Percentiles rank a stretch among this genome's conserved stretches.
These are phyloP conservation scores for Lophura swinhoii DNA, from an alignment of 2,797 vertebrate species.

Conservation along the genomic window DNA sequence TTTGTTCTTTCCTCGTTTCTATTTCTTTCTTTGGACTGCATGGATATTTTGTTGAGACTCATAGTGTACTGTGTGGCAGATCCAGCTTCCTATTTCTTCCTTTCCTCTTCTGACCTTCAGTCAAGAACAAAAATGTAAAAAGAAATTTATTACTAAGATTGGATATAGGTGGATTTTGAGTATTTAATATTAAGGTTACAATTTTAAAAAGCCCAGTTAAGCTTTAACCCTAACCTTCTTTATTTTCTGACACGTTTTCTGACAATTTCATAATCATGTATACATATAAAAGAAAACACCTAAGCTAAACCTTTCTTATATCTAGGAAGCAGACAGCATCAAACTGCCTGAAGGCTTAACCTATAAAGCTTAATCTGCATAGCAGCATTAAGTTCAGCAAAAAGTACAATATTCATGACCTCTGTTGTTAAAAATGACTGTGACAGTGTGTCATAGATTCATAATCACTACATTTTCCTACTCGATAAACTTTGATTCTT, in stretches of 20 bases:
- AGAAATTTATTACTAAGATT: accelerated
- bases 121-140: background rate
- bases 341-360: background rate
- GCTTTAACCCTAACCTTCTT: background rate
- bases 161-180: background rate
- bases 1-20: background rate
- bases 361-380: background rate
- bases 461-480: accelerated
- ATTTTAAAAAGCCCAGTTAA: background rate
- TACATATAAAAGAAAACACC: background rate
- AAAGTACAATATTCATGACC: background rate
- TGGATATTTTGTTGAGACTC: background rate
- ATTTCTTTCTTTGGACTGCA: background rate
- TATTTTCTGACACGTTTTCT: too few relatives aligned
- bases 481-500: background rate
- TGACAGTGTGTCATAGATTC: accelerated
- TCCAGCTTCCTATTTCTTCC: background rate
- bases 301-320: accelerated
- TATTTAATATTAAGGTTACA: background rate
- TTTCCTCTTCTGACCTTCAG: background rate
- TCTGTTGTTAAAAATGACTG: background rate
- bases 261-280: accelerated
- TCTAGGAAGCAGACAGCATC: background rate
- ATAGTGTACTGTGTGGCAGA: accelerated
- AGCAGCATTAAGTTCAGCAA: background rate